A percentile compares a stretch with the other conserved stretches of the same genome.
phyloP scores from a whole-genome alignment of 2,888 invertebrate species.

The Muschampia plurimacula region DNA sequence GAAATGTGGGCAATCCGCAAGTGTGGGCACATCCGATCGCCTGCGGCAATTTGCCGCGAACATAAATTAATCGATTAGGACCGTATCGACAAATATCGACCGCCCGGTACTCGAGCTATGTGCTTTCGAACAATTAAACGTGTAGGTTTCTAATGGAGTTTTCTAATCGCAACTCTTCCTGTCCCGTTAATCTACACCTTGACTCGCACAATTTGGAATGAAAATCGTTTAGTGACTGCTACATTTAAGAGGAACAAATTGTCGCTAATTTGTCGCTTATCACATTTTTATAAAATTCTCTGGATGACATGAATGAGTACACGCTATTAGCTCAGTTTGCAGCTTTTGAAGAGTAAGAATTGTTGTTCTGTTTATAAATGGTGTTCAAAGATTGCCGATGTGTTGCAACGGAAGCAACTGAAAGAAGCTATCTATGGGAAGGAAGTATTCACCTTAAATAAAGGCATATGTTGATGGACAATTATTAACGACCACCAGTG shows the following conservation, averaged over 20 bases:
- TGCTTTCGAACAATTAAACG: slow-evolving; percentile 79
- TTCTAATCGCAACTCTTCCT: slow-evolving; percentile 51
- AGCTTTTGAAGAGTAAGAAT: background rate
- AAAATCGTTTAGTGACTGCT: background rate
- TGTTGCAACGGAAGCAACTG: background rate
- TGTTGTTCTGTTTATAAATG: slow-evolving; percentile 20
- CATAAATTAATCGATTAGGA: slow-evolving; percentile 54
- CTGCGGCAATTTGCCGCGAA: slow-evolving; percentile 44
- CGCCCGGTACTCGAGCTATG: slow-evolving; percentile 53
- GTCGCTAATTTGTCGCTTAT: slow-evolving; percentile 29
- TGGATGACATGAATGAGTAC: slow-evolving; percentile 9
- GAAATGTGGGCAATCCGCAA: background rate
- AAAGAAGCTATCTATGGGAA: slow-evolving; percentile 22
- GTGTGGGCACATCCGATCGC: slow-evolving; percentile 54
- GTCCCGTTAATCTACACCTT: slow-evolving; percentile 14
- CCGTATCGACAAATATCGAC: slow-evolving; percentile 47
- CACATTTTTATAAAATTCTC: slow-evolving; percentile 34
- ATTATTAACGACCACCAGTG: too few species aligned
- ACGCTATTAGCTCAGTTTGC: background rate
- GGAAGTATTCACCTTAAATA: background rate
- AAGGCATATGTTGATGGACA: too few species aligned
- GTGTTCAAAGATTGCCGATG: slow-evolving; percentile 30
- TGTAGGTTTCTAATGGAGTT: slow-evolving; percentile 60
- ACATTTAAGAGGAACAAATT: slow-evolving; percentile 8
- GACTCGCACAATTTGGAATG: slow-evolving; percentile 3